A percentile compares a stretch with the other conserved stretches of the same genome.
Evolutionary conservation across 1,140 invertebrate genomes (phyloP).

Genomic region (Gryon sp.): DNA sequence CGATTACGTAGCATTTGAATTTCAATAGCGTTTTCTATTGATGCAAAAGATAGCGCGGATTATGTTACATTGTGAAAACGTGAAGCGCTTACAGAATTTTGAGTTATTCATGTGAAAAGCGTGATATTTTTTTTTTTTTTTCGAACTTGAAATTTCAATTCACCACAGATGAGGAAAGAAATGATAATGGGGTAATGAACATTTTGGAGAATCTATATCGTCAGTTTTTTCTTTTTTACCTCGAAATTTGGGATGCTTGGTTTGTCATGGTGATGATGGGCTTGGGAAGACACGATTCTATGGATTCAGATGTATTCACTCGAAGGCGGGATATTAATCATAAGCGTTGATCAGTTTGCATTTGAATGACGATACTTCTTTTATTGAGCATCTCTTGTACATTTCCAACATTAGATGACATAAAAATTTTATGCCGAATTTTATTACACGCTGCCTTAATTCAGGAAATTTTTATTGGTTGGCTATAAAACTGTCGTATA

Average conservation of each 20-base stretch:
- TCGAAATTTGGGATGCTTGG: conserved; percentile 10
- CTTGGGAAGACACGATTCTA: neutral
- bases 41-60: conserved; percentile 47
- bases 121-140: neutral
- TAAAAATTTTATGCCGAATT: too few species aligned
- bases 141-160: conserved; percentile 17
- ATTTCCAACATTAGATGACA: too few species aligned
- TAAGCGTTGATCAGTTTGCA: conserved; percentile 4
- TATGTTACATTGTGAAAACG: conserved; percentile 51
- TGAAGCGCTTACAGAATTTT: conserved; percentile 41
- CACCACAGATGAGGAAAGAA: neutral
- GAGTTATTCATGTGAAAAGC: conserved; percentile 33
- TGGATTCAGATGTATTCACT: conserved; percentile 9
- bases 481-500: too few species aligned
- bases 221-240: too few species aligned
- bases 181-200: conserved; percentile 22
- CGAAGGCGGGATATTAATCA: conserved; percentile 15
- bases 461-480: too few species aligned
- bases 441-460: too few species aligned
- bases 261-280: conserved; percentile 5
- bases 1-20: conserved; percentile 55
- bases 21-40: conserved; percentile 36
- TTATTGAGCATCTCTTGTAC: too few species aligned
- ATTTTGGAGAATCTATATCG: too few species aligned
- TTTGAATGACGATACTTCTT: conserved; percentile 6